Percentiles rank a stretch among this genome's conserved stretches.
Conservation (phyloP, 2,113 vertebrate genomes). For the Syngnathoides biaculeatus region DNA sequence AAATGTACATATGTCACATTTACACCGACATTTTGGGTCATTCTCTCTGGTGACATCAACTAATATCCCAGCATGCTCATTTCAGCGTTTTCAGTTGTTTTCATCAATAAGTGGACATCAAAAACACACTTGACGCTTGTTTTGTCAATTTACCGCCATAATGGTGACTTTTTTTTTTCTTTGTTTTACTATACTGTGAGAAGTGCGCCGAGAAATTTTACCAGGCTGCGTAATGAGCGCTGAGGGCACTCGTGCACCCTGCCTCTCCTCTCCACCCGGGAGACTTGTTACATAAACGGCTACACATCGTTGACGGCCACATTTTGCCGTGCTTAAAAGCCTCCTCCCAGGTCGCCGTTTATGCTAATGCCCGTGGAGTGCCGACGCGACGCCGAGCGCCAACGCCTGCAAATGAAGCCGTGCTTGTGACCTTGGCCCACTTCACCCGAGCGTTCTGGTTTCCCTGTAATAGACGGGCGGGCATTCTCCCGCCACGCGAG, state of each 20-base stretch:
- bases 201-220: background rate
- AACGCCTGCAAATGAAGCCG: slow-evolving; percentile 50
- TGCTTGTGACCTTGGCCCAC: slow-evolving; percentile 69
- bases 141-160: background rate
- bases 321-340: slow-evolving; percentile 51
- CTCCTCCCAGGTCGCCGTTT: slow-evolving; percentile 55
- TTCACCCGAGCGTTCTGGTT: slow-evolving; percentile 58
- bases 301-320: slow-evolving; percentile 41
- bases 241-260: slow-evolving; percentile 34
- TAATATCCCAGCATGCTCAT: no score
- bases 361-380: slow-evolving; percentile 63
- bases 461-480: slow-evolving; percentile 60
- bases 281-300: slow-evolving; percentile 50
- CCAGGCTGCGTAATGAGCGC: slow-evolving; percentile 31
- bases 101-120: no score
- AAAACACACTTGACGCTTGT: background rate
- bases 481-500: slow-evolving; percentile 61
- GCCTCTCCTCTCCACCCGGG: slow-evolving; percentile 17
- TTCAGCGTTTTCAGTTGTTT: no score
- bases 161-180: slow-evolving; percentile 11
- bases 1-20: no score
- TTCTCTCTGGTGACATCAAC: no score
- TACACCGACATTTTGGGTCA: no score
- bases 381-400: slow-evolving; percentile 33
- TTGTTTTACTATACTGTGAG: background rate